Percentiles rank a stretch among this genome's conserved stretches.
These are phyloP conservation scores for Netelia fuscicornis DNA, from an alignment of 2,888 invertebrate species.

Conservation along the genomic window DNA sequence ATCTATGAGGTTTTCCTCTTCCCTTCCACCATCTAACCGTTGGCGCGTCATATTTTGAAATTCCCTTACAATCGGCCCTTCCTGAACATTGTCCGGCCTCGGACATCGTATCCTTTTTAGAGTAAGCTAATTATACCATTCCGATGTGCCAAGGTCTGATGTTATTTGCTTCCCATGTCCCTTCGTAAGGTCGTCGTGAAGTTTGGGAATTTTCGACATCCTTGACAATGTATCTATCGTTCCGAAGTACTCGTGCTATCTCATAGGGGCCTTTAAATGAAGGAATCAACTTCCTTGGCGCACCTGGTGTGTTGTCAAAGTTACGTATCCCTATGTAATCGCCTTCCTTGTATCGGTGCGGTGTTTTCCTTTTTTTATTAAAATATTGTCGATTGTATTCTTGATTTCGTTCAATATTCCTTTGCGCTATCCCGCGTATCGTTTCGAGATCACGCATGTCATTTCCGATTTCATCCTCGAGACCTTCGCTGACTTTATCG, in stretches of 20 bases:
- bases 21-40: too few species aligned
- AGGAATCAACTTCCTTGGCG: slow-evolving; percentile 69
- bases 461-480: not conserved
- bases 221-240: slow-evolving; percentile 68
- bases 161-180: not conserved
- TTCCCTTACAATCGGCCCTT: too few species aligned
- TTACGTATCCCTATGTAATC: slow-evolving; percentile 69
- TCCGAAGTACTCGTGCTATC: slow-evolving; percentile 63
- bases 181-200: slow-evolving; percentile 24
- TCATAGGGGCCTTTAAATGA: slow-evolving; percentile 69
- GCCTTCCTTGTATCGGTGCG: slow-evolving; percentile 59
- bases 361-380: slow-evolving; percentile 72
- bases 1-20: slow-evolving; percentile 39
- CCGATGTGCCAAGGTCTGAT: too few species aligned
- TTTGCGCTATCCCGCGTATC: slow-evolving; percentile 29
- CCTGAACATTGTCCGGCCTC: too few species aligned
- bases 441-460: slow-evolving; percentile 6
- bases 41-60: too few species aligned
- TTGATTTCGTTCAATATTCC: slow-evolving; percentile 70
- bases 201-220: slow-evolving; percentile 36
- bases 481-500: slow-evolving; percentile 22
- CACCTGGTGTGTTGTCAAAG: slow-evolving; percentile 66
- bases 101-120: too few species aligned
- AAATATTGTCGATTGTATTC: slow-evolving; percentile 71
- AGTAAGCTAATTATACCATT: too few species aligned